Conservation (phyloP, 2,113 vertebrate species). For the Sus scrofa region T2T-Sscrofa CM000830.6:22799501-22800000, state of each 20-base stretch:
- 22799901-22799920: neutral
- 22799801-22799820: no score
- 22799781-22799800: no score
- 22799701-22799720: neutral
- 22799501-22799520: neutral
- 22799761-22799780: no score
- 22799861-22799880: slow-evolving; percentile 19
- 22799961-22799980: neutral
- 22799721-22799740: no score
- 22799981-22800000: neutral
- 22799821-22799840: no score
- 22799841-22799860: neutral
- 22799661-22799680: neutral
- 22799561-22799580: slow-evolving; percentile 10
- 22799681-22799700: neutral
- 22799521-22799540: slow-evolving; percentile 12
- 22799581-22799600: slow-evolving; percentile 8
- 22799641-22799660: slow-evolving; percentile 7
- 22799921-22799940: no score
- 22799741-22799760: no score
- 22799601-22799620: neutral
- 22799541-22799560: neutral
- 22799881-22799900: neutral
- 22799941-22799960: slow-evolving; percentile 10
- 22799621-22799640: slow-evolving; percentile 10